A percentile compares a stretch with the other conserved stretches of the same genome.
Evolutionary conservation across 2,888 invertebrate species (phyloP).

Genomic region (Melanostoma mellinum): DNA sequence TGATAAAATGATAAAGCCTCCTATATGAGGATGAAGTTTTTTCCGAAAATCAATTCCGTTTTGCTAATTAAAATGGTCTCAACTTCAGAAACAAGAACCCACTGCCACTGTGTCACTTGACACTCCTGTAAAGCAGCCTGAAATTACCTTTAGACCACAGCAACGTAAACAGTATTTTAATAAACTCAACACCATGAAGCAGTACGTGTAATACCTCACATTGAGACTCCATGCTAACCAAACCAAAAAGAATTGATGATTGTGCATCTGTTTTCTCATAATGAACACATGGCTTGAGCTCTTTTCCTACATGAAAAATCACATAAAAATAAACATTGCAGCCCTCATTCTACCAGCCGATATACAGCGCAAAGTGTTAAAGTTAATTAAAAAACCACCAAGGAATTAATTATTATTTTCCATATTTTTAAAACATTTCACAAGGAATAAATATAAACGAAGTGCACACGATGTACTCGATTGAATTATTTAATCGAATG

Average conservation of each 20-base stretch:
- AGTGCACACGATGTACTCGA: slow-evolving; percentile 51
- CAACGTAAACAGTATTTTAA: no score
- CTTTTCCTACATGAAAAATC: not conserved
- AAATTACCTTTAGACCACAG: no score
- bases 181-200: no score
- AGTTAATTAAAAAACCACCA: slow-evolving; percentile 60
- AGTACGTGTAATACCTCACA: no score
- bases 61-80: no score
- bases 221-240: no score
- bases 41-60: no score
- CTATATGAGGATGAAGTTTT: no score
- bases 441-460: slow-evolving; percentile 47
- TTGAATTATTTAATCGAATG: slow-evolving; percentile 61
- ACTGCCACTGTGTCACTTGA: no score
- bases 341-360: slow-evolving; percentile 25
- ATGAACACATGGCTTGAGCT: not conserved
- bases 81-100: no score
- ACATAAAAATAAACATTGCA: slow-evolving; percentile 28
- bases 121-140: no score
- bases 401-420: slow-evolving; percentile 58
- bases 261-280: not conserved
- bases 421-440: slow-evolving; percentile 48
- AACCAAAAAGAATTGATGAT: not conserved
- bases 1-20: no score
- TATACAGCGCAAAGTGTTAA: slow-evolving; percentile 33